Percentiles rank a stretch among this genome's conserved stretches.
These are phyloP conservation scores for Cebuella pygmaea DNA, from an alignment of 2,797 vertebrate genomes.

Conservation along the genomic window DNA sequence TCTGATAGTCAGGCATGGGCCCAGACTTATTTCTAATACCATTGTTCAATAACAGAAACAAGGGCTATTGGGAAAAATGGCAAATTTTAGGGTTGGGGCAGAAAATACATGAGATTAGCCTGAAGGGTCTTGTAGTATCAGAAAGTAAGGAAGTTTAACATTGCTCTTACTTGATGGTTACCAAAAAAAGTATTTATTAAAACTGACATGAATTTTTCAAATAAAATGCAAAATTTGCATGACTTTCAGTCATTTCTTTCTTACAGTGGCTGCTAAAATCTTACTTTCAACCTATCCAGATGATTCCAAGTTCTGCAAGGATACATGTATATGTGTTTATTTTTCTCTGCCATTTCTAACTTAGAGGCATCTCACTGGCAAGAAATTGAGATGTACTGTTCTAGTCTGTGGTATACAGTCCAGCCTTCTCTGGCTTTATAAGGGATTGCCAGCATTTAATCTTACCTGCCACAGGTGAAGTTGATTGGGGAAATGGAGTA, in stretches of 20 bases:
- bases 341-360: neutral
- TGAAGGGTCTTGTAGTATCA: neutral
- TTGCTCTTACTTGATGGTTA: neutral
- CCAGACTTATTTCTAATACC: neutral
- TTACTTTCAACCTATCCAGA: neutral
- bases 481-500: neutral
- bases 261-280: neutral
- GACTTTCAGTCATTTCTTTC: neutral
- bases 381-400: neutral
- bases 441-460: neutral
- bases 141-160: neutral
- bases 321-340: neutral
- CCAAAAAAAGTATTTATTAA: constrained; percentile 1
- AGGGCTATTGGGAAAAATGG: neutral
- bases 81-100: neutral
- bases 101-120: neutral
- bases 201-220: neutral
- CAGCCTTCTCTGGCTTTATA: neutral
- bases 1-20: neutral
- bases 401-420: neutral
- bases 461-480: neutral
- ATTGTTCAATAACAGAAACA: neutral
- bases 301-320: neutral
- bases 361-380: neutral
- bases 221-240: neutral